phyloP scores from a whole-genome alignment of 92 coral and sea anemone species.

The Heteractis magnifica region DNA sequence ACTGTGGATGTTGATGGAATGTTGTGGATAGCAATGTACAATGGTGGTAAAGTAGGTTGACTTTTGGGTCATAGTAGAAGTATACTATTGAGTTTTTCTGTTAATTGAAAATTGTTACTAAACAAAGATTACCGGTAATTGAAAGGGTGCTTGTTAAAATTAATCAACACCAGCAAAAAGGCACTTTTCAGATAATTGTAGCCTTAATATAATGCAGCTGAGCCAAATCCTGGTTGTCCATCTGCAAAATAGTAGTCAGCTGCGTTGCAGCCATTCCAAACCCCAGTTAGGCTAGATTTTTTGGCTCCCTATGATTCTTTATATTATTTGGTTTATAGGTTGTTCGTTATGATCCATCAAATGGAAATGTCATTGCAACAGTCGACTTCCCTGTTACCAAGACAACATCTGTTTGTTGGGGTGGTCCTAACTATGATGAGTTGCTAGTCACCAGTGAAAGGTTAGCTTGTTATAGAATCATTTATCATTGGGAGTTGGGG shows the following conservation, averaged over 20 bases:
- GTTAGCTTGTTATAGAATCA: conserved; percentile 18
- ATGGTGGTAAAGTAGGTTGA: conserved; percentile 76
- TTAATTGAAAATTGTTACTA: no score
- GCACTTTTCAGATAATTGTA: no score
- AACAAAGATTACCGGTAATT: no score
- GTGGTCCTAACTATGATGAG: conserved; percentile 71
- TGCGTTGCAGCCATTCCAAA: no score
- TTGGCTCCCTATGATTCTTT: background rate
- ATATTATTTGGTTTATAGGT: conserved; percentile 34
- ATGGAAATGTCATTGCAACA: conserved; percentile 50
- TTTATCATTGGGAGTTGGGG: background rate
- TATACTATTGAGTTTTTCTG: no score
- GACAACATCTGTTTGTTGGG: conserved; percentile 83
- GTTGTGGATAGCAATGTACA: conserved; percentile 93
- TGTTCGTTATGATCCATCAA: conserved; percentile 56
- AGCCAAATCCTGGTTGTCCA: no score
- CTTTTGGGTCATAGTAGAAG: background rate
- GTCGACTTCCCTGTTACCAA: conserved; percentile 68
- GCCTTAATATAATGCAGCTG: no score
- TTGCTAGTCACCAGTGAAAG: conserved; percentile 72
- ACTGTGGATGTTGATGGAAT: conserved; percentile 84
- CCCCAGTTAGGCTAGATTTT: no score
- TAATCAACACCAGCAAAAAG: no score
- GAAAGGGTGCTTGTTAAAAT: no score
- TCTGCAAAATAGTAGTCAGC: no score